Evolutionary conservation across 2,888 invertebrate genomes (phyloP), one percentile per base, ranked within the genome.

Genomic region (Luffia ferchaultella): DNA sequence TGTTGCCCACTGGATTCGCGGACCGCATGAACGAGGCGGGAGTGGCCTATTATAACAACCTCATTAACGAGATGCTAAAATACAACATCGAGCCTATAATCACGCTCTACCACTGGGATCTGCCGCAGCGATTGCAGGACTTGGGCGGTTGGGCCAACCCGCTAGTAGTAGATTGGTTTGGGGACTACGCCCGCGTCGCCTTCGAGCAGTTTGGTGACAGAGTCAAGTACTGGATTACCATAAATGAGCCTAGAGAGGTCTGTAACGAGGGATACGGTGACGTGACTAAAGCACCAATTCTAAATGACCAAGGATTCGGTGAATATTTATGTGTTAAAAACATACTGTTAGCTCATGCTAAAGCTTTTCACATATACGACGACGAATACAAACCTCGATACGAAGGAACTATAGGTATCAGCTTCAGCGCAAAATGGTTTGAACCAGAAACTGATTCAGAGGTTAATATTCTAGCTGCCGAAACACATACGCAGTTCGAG

Each of bases 11-110:
- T 20, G 90, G 89, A 19, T 76, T 79, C 52, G 67, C 75, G 45
- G 78, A 86, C 56, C 61, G 76, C 15, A 68, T 90, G 12, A 92
- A 89, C 64, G 50, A 12, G 45, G 60, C 1, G 1, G 73, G 69
- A 17, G 66, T 67, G 1, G 53, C 61, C 17, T 57, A 55, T 40
- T 70, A 68, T 49, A 73, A 74, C 46, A 70, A 68, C 30, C 60
- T 90, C n/a, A 85, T 90, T 30, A 66, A 88, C 53, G 86, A 84
- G 59, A 68, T 90, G 51, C 58, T 85, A 3, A 77, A 73, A 42
- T 86, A 86, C 55, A 85, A 84, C 41, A 89, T 92, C 49, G 62
- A 82, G 54, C 90, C 90, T 0, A 71, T 87, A 70, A 72, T 87
- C 1, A 85, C 86, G 0, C 60, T 87, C 47, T 84, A 75, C 55